A percentile compares a stretch with the other conserved stretches of the same genome.
Evolutionary conservation across 2,113 vertebrate species (phyloP).

Genomic region (Eudyptes chrysolophus): DNA sequence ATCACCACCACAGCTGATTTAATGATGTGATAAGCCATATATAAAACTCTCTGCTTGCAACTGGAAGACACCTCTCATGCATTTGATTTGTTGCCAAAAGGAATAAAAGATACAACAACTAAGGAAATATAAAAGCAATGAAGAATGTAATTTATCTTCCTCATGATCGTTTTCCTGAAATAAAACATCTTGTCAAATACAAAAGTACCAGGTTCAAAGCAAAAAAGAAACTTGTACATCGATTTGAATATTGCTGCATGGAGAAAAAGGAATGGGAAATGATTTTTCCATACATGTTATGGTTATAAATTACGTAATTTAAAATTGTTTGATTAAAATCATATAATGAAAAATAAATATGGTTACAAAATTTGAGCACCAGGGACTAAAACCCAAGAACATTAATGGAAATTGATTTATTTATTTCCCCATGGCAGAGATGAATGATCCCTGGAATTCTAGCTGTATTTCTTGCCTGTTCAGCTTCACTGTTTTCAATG

Average conservation of each 20-base stretch:
- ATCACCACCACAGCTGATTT: background rate
- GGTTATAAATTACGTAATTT: background rate
- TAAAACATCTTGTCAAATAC: background rate
- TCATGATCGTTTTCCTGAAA: background rate
- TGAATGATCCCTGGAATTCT: background rate
- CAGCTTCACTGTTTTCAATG: background rate
- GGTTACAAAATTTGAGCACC: background rate
- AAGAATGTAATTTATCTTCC: background rate
- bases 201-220: background rate
- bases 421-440: background rate
- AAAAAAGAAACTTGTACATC: background rate
- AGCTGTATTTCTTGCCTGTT: background rate
- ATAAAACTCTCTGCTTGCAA: background rate
- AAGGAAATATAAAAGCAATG: background rate
- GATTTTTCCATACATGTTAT: background rate
- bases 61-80: background rate
- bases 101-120: background rate
- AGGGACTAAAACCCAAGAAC: background rate
- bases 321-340: background rate
- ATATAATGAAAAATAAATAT: background rate
- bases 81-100: background rate
- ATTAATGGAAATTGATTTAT: background rate
- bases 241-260: background rate
- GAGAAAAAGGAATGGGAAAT: background rate
- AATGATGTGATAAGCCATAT: background rate